Conservation (phyloP, 2,888 invertebrate genomes). For the Allolobophora icterica region DNA sequence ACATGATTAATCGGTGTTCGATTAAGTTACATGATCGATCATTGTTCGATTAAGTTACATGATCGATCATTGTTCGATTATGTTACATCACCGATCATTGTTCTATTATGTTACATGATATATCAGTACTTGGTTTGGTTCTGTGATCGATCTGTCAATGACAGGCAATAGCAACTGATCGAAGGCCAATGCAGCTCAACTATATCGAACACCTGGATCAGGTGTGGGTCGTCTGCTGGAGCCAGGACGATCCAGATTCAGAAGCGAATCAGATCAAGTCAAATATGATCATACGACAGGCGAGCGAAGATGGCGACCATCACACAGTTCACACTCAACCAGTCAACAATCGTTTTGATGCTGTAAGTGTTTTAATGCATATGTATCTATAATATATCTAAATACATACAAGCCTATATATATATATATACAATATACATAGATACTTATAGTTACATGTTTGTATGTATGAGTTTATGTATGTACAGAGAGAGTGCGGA, state of each 20-base stretch:
- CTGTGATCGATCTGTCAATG: neutral
- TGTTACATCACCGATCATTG: no score
- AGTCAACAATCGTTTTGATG: constrained; percentile 78
- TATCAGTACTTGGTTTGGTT: no score
- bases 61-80: neutral
- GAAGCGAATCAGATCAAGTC: constrained; percentile 67
- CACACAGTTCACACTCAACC: constrained; percentile 72
- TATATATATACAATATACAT: no score
- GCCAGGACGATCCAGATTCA: neutral
- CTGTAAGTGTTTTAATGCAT: constrained; percentile 66
- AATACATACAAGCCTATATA: neutral
- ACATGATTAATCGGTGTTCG: no score
- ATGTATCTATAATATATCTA: neutral
- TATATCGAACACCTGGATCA: constrained; percentile 77
- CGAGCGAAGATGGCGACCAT: constrained; percentile 76
- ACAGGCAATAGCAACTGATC: constrained; percentile 76
- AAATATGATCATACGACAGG: constrained; percentile 76
- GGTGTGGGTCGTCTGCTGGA: constrained; percentile 71
- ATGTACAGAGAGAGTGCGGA: no score
- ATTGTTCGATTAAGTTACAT: neutral
- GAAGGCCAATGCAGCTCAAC: constrained; percentile 75
- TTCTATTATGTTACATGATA: neutral
- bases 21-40: neutral
- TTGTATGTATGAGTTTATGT: no score
- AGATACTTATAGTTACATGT: no score